Base-by-base conservation (phyloP, 2,797 vertebrate species). In the Pachyuromys duprasi region DNA sequence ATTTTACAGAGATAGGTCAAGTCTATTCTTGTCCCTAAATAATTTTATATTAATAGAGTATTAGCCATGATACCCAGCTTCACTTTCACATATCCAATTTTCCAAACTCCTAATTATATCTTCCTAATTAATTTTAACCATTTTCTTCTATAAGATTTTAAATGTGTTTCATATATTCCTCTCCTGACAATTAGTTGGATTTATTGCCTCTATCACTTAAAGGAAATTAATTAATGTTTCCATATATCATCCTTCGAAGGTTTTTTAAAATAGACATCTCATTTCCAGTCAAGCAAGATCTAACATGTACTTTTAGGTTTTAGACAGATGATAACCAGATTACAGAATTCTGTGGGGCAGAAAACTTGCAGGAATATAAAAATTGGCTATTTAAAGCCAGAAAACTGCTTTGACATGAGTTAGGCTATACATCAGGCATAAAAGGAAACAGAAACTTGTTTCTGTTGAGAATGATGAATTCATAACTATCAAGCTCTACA, bases 51-150 rank as follows among this genome's bases (percentile, higher is more conserved):
- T 96, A 87, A 74, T 84, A 88, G 80, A 84, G 81, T 94, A 86
- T 88, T 94, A 87, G 93, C 5, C 14, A 86, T 67, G 60, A 74
- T 76, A 15, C 45, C 18, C 24, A 95, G 49, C 36, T 94, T 97
- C 18, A 90, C 8, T 93, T 79, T 63, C 86, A 72, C 3, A 65
- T 92, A 82, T 69, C 74, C 53, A 86, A 69, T 45, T 91, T 93
- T 97, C 14, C 22, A 83, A 70, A 11, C 3, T 31, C 49, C 8
- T 72, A 69, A 86, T 90, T 76, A 83, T 76, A 80, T 76, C 76
- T 83, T 88, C 24, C 53, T 92, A 94, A 93, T 57, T 96, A 97
- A 90, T 95, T 95, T 95, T 74, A 92, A 49, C 14, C 24, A 92
- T 83, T 90, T 96, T 96, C 63, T 87, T 26, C 53, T 81, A 79